phyloP scores from a whole-genome alignment of 2,888 invertebrate species.

The Graphium colonna region DNA sequence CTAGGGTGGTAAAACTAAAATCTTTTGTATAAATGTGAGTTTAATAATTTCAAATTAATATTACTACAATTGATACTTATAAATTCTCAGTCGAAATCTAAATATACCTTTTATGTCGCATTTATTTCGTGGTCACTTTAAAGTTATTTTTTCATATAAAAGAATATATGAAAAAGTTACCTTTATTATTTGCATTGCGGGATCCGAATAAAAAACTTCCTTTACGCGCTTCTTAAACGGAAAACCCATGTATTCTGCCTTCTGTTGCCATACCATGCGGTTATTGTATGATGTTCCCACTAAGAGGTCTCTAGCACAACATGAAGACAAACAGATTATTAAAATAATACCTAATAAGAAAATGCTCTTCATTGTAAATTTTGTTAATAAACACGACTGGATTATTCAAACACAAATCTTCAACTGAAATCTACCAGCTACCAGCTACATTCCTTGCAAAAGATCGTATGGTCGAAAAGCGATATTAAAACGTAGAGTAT shows the following conservation, averaged over 20 bases:
- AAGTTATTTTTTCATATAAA: too few relatives aligned
- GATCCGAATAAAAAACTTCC: slow-evolving; percentile 54
- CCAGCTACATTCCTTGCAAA: not conserved
- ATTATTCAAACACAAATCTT: slow-evolving; percentile 6
- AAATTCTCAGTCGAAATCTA: too few relatives aligned
- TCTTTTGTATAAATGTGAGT: too few relatives aligned
- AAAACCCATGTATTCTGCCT: slow-evolving; percentile 49
- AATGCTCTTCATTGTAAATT: slow-evolving; percentile 43
- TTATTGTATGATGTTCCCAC: slow-evolving; percentile 52
- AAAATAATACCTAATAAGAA: slow-evolving; percentile 39
- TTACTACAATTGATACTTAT: too few relatives aligned
- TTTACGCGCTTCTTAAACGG: slow-evolving; percentile 62
- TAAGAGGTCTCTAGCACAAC: slow-evolving; percentile 46
- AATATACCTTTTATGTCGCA: too few relatives aligned
- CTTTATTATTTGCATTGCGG: slow-evolving; percentile 46
- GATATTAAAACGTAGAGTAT: slow-evolving; percentile 1
- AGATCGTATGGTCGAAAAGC: not conserved
- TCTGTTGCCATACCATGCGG: slow-evolving; percentile 50
- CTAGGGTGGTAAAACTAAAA: too few relatives aligned
- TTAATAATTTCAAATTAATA: too few relatives aligned
- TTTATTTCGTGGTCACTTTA: too few relatives aligned
- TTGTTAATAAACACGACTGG: slow-evolving; percentile 3
- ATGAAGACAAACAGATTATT: slow-evolving; percentile 39
- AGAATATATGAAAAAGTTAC: slow-evolving; percentile 42
- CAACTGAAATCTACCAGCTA: slow-evolving; percentile 11